These are phyloP conservation scores for Siniperca knerii DNA, from an alignment of 2,113 vertebrate species.

Conservation along the genomic window DNA sequence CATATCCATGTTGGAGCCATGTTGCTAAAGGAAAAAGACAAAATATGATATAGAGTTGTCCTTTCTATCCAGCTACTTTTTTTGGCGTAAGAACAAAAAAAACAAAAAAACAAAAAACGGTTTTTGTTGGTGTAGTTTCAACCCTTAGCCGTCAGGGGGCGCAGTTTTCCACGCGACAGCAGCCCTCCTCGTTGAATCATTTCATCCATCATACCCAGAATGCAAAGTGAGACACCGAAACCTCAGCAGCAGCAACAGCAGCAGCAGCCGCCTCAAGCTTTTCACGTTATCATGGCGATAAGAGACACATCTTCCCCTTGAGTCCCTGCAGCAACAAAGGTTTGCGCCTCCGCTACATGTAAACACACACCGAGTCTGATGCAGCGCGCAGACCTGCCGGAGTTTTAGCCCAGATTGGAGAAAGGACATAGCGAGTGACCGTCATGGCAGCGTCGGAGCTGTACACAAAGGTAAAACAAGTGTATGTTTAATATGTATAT, in stretches of 20 bases:
- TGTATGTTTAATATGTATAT: neutral
- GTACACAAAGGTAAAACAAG: slow-evolving; percentile 91
- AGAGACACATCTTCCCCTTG: slow-evolving; percentile 72
- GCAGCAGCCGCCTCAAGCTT: slow-evolving; percentile 33
- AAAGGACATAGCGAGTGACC: slow-evolving; percentile 64
- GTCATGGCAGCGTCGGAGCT: slow-evolving; percentile 95
- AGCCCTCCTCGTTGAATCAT: slow-evolving; percentile 67
- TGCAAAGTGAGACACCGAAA: slow-evolving; percentile 85
- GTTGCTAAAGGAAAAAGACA: neutral
- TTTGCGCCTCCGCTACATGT: slow-evolving; percentile 37
- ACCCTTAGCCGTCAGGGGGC: neutral
- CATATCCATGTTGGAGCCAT: neutral
- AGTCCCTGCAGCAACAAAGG: slow-evolving; percentile 42
- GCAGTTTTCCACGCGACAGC: slow-evolving; percentile 30
- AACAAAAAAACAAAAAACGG: neutral
- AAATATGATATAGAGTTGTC: neutral
- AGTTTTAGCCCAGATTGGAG: slow-evolving; percentile 72
- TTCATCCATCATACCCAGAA: slow-evolving; percentile 87
- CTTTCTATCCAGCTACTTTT: neutral
- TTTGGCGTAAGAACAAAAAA: neutral
- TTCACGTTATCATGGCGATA: slow-evolving; percentile 81
- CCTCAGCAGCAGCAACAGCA: slow-evolving; percentile 47
- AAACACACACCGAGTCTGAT: slow-evolving; percentile 29
- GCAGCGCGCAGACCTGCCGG: slow-evolving; percentile 60
- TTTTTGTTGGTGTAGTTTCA: neutral